These are phyloP conservation scores for Tonatia bakeri DNA, from an alignment of 2,113 vertebrate genomes.

Conservation along the genomic window DNA sequence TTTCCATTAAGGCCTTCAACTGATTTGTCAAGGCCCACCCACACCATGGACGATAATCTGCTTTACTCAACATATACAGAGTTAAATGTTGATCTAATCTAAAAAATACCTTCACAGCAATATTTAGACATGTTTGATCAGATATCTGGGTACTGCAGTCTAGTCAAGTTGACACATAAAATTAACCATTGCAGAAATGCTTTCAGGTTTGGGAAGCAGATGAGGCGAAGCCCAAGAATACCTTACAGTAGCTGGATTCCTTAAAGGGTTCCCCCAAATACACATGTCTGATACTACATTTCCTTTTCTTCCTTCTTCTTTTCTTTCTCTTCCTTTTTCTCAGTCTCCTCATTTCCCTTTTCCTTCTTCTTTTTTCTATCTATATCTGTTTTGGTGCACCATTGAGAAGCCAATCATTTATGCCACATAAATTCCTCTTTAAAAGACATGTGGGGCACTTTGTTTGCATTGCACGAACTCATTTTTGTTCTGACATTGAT, in stretches of 20 bases:
- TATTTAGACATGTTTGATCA: not conserved
- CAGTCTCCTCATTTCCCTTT: not conserved
- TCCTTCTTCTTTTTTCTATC: not conserved
- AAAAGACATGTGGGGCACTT: not conserved
- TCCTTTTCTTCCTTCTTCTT: not conserved
- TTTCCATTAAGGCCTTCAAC: not conserved
- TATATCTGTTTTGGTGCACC: not conserved
- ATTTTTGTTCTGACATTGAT: conserved; percentile 8
- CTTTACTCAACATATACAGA: not conserved
- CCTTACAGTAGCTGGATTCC: not conserved
- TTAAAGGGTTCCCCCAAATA: not conserved
- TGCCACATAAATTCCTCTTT: not conserved
- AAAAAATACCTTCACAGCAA: not conserved
- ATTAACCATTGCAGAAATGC: not conserved
- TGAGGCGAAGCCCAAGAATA: not conserved
- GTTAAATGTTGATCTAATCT: not conserved
- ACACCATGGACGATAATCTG: not conserved
- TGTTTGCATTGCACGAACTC: not conserved
- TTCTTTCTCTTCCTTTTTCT: not conserved
- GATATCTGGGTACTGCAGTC: not conserved
- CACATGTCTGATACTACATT: not conserved
- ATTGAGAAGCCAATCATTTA: not conserved
- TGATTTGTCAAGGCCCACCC: not conserved
- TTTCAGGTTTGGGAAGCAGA: not conserved
- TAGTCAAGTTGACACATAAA: not conserved